Percentiles rank a stretch among this genome's conserved stretches.
phyloP scores from a whole-genome alignment of 2,888 invertebrate genomes.

The Mythimna vitellina region DNA sequence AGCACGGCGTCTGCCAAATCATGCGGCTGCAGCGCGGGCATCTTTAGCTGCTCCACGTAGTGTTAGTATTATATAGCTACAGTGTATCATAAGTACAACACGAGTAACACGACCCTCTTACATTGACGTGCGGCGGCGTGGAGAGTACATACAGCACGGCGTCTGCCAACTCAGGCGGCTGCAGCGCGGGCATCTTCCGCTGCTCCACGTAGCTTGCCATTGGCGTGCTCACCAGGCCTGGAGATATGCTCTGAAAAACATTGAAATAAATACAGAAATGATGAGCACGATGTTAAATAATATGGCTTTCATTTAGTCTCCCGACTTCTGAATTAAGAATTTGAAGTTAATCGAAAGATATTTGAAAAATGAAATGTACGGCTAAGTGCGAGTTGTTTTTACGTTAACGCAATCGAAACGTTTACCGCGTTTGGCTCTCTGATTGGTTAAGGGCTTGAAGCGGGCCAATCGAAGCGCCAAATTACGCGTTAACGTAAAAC shows the following conservation, averaged over 20 bases:
- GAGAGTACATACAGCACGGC: conserved; percentile 91
- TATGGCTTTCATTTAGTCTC: background rate
- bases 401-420: no score
- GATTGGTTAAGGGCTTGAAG: no score
- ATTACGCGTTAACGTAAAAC: no score
- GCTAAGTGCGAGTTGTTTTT: no score
- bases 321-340: background rate
- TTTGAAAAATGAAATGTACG: no score
- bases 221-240: conserved; percentile 91
- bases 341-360: background rate
- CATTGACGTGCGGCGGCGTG: conserved; percentile 69
- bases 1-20: conserved; percentile 92
- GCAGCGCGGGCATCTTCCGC: conserved; percentile 75
- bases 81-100: background rate
- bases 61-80: background rate
- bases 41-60: conserved; percentile 57
- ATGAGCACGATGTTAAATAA: background rate
- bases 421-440: no score
- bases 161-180: conserved; percentile 91
- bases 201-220: conserved; percentile 70
- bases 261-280: background rate
- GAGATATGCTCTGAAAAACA: conserved; percentile 83
- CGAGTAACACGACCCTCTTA: conserved; percentile 9
- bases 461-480: no score
- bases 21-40: conserved; percentile 81